Percentiles rank a stretch among this genome's conserved stretches.
These are phyloP conservation scores for Charadrius vociferus DNA, from an alignment of 2,113 vertebrate species.

Conservation along the genomic window DNA sequence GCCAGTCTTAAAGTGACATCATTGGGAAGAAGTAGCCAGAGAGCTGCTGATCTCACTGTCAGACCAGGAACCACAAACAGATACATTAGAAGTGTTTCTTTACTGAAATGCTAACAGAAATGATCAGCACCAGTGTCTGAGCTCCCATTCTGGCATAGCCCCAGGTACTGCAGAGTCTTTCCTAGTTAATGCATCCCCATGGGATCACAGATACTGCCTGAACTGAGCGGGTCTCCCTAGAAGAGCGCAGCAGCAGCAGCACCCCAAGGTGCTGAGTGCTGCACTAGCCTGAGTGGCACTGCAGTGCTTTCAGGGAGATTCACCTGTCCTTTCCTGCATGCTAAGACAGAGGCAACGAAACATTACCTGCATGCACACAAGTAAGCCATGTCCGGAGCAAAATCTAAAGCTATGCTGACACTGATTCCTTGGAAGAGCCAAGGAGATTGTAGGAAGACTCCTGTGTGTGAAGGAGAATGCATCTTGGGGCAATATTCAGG, in stretches of 20 bases:
- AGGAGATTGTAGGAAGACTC: not conserved
- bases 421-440: not conserved
- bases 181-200: not conserved
- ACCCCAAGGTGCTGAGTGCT: not conserved
- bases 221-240: not conserved
- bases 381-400: not conserved
- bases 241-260: not conserved
- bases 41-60: not conserved
- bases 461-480: not conserved
- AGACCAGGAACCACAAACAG: not conserved
- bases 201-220: not conserved
- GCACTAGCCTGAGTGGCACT: not conserved
- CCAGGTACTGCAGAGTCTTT: not conserved
- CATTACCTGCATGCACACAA: rapidly evolving
- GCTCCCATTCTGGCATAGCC: not conserved
- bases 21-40: not conserved
- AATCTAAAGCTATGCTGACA: not conserved
- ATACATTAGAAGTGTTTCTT: not conserved
- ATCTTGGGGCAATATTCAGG: not conserved
- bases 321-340: not conserved
- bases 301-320: not conserved
- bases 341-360: not conserved
- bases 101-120: not conserved
- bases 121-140: not conserved
- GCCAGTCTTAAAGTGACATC: not conserved